These are phyloP conservation scores for Xenopus laevis DNA, from an alignment of 2,113 vertebrate genomes.

Conservation along the genomic window DNA sequence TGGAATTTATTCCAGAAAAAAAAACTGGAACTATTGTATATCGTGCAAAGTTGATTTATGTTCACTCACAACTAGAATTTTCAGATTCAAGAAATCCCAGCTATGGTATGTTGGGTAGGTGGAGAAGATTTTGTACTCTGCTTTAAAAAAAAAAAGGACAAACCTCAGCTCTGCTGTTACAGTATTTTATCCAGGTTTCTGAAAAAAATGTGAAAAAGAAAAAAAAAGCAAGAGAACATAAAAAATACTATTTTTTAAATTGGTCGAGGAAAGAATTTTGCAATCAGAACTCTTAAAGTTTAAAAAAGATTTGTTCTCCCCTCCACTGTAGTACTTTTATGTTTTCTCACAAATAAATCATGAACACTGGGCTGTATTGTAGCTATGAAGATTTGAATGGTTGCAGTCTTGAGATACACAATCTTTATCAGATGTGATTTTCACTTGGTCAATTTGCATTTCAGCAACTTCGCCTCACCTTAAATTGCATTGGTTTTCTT, in stretches of 20 bases:
- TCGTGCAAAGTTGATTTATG: constrained; percentile 63
- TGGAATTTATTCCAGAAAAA: constrained; percentile 49
- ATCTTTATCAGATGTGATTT: constrained; percentile 49
- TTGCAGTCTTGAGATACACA: neutral
- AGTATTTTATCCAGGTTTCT: constrained; percentile 84
- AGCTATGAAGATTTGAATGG: neutral
- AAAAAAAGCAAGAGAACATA: constrained; percentile 11
- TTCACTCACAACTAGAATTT: constrained; percentile 48
- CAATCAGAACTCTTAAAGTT: constrained; percentile 56
- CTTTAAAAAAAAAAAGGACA: constrained; percentile 51
- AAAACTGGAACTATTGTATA: constrained; percentile 50
- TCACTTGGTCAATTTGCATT: constrained; percentile 67
- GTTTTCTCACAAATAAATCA: constrained; percentile 64
- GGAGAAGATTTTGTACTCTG: constrained; percentile 65
- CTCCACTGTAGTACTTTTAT: constrained; percentile 40
- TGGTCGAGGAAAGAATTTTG: constrained; percentile 64
- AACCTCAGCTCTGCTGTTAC: constrained; percentile 63
- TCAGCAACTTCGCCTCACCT: constrained; percentile 70
- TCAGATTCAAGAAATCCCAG: constrained; percentile 62
- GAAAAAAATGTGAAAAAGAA: constrained; percentile 57
- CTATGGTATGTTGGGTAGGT: constrained; percentile 67
- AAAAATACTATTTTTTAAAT: constrained; percentile 72
- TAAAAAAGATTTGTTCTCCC: constrained; percentile 51
- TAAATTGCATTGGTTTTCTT: constrained; percentile 72
- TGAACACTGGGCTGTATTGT: neutral